Evolutionary conservation across 2,797 vertebrate genomes (phyloP).

Genomic region (Triplophysa yarkandensis): DNA sequence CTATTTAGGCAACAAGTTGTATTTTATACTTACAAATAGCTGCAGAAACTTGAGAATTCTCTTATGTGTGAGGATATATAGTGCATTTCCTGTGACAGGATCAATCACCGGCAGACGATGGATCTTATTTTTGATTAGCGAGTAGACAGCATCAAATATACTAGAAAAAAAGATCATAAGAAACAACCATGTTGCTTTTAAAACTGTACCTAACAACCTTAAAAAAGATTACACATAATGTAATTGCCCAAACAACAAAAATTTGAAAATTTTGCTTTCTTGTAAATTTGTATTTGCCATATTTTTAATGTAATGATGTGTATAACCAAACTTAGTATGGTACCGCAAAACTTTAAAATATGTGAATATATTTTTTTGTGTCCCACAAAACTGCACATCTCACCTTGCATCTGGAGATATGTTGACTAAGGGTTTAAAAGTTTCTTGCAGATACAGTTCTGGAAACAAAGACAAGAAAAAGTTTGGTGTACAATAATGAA

Average conservation of each 20-base stretch:
- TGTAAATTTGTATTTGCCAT: too few species aligned
- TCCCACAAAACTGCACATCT: not conserved
- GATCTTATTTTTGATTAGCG: conserved; percentile 99
- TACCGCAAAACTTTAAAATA: too few species aligned
- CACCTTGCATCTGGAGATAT: conserved; percentile 98
- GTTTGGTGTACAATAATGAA: not conserved
- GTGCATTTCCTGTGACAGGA: conserved; percentile 96
- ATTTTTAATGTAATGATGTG: too few species aligned
- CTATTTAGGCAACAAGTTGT: too few species aligned
- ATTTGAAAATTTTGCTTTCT: too few species aligned
- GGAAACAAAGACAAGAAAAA: conserved; percentile 44
- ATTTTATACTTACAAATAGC: conserved; percentile 95
- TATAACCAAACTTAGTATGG: too few species aligned
- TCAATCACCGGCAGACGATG: conserved; percentile 98
- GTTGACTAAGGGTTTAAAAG: conserved; percentile 98
- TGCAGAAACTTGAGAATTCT: conserved; percentile 99
- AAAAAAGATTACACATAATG: too few species aligned
- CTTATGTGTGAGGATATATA: conserved; percentile 99
- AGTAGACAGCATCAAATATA: conserved; percentile 97
- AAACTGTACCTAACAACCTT: not conserved
- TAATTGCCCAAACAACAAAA: too few species aligned
- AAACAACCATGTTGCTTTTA: not conserved
- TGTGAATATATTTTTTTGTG: too few species aligned
- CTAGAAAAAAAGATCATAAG: conserved; percentile 67
- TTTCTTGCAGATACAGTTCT: conserved; percentile 99